These are phyloP conservation scores for Sphaerophoria taeniata DNA, from an alignment of 2,888 invertebrate genomes.

Conservation along the genomic window DNA sequence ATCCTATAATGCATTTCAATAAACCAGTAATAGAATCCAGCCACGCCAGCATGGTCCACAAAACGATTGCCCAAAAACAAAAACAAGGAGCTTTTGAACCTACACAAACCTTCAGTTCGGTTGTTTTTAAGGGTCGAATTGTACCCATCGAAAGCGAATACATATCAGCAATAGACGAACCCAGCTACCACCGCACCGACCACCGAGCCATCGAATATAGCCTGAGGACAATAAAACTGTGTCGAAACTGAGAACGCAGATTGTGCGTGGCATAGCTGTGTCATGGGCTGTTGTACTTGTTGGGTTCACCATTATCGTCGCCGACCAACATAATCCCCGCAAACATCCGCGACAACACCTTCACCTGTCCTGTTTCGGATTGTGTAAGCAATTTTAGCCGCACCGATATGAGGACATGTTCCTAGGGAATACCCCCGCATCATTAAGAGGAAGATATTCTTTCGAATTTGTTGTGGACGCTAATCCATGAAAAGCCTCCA, in stretches of 20 bases:
- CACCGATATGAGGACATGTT: background rate
- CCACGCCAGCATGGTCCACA: background rate
- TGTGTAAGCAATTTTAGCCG: constrained; percentile 2
- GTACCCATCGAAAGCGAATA: constrained; percentile 11
- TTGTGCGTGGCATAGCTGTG: constrained; percentile 25
- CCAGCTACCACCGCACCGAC: background rate
- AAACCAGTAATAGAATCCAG: constrained; percentile 38
- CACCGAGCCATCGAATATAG: background rate
- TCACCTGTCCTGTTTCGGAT: constrained; percentile 5
- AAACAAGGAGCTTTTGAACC: background rate
- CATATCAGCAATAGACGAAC: background rate
- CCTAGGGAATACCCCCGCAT: background rate
- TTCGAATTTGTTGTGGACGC: constrained; percentile 31
- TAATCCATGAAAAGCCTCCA: constrained; percentile 8
- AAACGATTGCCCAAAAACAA: background rate
- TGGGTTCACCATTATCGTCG: constrained; percentile 52
- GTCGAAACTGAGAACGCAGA: background rate
- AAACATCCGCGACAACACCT: constrained; percentile 20
- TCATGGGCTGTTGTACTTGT: constrained; percentile 61
- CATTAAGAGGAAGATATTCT: constrained; percentile 12
- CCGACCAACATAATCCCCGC: constrained; percentile 53
- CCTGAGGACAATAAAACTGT: background rate
- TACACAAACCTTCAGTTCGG: background rate
- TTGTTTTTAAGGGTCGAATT: constrained; percentile 6
- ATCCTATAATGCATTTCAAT: constrained; percentile 64